A percentile compares a stretch with the other conserved stretches of the same genome.
phyloP scores from a whole-genome alignment of 2,888 invertebrate genomes.

The Oligia latruncula region DNA sequence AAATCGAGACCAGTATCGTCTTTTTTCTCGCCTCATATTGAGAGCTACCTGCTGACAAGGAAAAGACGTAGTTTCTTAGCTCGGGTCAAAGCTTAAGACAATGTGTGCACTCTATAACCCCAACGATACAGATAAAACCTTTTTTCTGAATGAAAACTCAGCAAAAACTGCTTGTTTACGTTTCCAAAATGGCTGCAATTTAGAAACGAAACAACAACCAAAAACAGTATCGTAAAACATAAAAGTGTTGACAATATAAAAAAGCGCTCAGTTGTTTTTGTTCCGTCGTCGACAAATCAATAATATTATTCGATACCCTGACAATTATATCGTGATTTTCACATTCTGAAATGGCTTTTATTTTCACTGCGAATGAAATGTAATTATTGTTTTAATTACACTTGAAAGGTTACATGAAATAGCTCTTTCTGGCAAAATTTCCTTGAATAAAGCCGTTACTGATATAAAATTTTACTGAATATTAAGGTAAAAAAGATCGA shows the following conservation, averaged over 20 bases:
- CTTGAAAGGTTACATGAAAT: constrained; percentile 12
- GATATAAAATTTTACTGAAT: neutral
- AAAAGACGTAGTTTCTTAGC: neutral
- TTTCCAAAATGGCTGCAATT: constrained; percentile 27
- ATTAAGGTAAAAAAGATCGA: neutral
- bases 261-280: constrained; percentile 26
- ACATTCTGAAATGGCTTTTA: constrained; percentile 19
- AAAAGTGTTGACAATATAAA: constrained; percentile 34
- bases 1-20: neutral
- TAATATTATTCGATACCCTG: constrained; percentile 22
- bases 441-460: neutral
- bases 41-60: neutral
- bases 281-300: constrained; percentile 13
- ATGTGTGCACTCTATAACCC: neutral
- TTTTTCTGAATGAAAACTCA: constrained; percentile 34
- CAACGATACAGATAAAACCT: constrained; percentile 1
- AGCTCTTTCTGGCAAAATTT: neutral
- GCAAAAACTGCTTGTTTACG: constrained; percentile 33
- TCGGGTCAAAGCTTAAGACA: neutral
- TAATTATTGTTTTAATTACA: constrained; percentile 19
- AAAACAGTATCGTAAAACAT: constrained; percentile 39
- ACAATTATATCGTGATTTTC: constrained; percentile 19
- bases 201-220: constrained; percentile 22
- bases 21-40: neutral
- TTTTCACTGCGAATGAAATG: constrained; percentile 15